A percentile compares a stretch with the other conserved stretches of the same genome.
Conservation (phyloP, 2,888 invertebrate genomes). For the Eubasilissa splendida region DNA sequence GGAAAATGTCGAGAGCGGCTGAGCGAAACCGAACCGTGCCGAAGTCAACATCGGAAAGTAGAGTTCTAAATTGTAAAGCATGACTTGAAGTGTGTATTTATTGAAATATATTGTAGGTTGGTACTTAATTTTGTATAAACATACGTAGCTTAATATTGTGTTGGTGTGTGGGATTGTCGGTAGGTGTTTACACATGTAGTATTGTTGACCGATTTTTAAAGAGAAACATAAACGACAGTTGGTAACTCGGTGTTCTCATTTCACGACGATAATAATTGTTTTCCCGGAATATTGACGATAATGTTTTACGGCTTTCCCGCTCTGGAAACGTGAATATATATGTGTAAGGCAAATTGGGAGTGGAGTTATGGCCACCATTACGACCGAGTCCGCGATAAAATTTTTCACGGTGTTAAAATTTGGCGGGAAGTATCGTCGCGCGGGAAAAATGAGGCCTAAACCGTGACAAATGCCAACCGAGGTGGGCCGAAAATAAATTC, state of each 20-base stretch:
- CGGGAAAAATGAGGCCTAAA: constrained; percentile 6
- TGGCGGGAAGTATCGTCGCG: constrained; percentile 37
- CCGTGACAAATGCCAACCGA: constrained; percentile 37
- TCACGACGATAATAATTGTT: constrained; percentile 13
- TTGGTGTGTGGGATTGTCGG: too few relatives aligned
- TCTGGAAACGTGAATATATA: constrained; percentile 32
- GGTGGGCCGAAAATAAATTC: constrained; percentile 18
- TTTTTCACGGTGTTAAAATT: constrained; percentile 39
- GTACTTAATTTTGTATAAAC: too few relatives aligned
- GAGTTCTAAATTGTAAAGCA: too few relatives aligned
- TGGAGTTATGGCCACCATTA: constrained; percentile 39
- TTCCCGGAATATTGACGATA: constrained; percentile 31
- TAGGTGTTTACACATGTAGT: too few relatives aligned
- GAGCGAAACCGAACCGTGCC: constrained; percentile 25
- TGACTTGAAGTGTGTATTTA: too few relatives aligned
- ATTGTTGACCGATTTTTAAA: too few relatives aligned
- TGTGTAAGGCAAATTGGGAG: constrained; percentile 35
- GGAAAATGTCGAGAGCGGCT: constrained; percentile 43
- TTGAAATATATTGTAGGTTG: too few relatives aligned
- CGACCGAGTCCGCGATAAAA: constrained; percentile 34
- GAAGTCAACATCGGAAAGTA: neutral
- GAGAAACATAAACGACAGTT: too few relatives aligned
- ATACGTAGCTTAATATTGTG: too few relatives aligned
- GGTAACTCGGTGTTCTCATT: too few relatives aligned
- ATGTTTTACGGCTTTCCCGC: constrained; percentile 25